Evolutionary conservation across 1,140 invertebrate species (phyloP), one percentile per base, ranked within the genome.

Genomic region (Nephila pilipes): DNA sequence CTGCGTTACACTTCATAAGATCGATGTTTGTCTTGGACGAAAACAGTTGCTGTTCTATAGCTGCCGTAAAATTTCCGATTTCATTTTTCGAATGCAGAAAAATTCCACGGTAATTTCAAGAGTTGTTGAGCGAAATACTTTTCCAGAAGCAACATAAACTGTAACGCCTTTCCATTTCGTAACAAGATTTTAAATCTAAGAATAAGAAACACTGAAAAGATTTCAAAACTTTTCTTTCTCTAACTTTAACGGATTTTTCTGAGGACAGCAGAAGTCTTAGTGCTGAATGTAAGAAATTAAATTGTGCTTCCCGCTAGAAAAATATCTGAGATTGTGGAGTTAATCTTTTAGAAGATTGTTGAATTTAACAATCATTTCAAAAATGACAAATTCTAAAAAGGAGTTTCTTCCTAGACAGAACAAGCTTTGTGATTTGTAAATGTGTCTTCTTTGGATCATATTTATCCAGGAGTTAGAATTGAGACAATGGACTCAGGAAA

Each of bases 61-160:
- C 22, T 65, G 22, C 63, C 10, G 63, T 65, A 65, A 65, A 65
- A 65, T 65, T 65, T 65, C 63, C 63, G 25, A 65, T 65, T 65
- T 65, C 22, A 25, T 65, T n/a, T 18, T 58, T 58, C 57, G 18
- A 16, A 20, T 58, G 16, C 22, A 18, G 57, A 58, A 58, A 16
- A 58, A 22, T 58, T 58, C 57, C 22, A 16, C 22, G 0, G 57
- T 58, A 58, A 20, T 65, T 65, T n/a, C 22, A 18, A 25, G n/a
- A 65, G 63, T 65, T 25, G 63, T 25, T 10, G n/a, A 65, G 63
- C 25, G 12, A 65, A 65, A 65, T n/a, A 25, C 63, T n/a, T 65
- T 20, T 65, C 63, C 22, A 25, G 63, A 2, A 65, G 63, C 63
- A 65, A 65, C 63, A 65, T 65, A 25, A 65, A 25, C n/a, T 65